These are phyloP conservation scores for Lepidonotus clava DNA, from an alignment of 2,888 invertebrate genomes.

Conservation along the genomic window DNA sequence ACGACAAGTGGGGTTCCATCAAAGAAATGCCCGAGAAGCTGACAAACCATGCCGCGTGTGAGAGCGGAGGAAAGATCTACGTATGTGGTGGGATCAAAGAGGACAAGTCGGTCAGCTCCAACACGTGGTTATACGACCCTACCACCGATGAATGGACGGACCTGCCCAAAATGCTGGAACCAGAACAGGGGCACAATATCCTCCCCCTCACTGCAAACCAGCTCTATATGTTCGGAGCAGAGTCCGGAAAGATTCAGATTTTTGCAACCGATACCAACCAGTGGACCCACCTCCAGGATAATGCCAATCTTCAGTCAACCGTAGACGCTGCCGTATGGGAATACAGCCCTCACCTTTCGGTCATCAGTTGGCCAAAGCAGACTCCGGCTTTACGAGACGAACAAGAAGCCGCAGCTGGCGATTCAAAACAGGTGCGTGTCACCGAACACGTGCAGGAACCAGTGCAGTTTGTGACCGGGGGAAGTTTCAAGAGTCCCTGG, in stretches of 20 bases:
- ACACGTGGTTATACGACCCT: constrained; percentile 15
- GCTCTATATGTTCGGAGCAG: background rate
- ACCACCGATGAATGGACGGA: constrained; percentile 3
- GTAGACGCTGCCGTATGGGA: background rate
- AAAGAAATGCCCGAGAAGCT: background rate
- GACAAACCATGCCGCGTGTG: constrained; percentile 27
- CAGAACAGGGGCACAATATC: constrained; percentile 22
- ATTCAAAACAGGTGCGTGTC: background rate
- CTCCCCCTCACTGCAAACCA: background rate
- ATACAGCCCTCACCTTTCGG: background rate
- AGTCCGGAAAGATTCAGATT: constrained; percentile 27
- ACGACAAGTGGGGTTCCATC: background rate
- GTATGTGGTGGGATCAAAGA: background rate
- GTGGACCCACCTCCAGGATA: constrained; percentile 2
- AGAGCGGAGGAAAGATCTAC: constrained; percentile 1
- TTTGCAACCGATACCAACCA: constrained; percentile 47
- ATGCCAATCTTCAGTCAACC: background rate
- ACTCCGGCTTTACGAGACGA: background rate
- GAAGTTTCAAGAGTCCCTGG: constrained; percentile 26
- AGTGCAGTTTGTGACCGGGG: background rate
- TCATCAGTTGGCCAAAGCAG: background rate
- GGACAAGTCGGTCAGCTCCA: background rate
- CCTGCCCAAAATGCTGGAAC: background rate
- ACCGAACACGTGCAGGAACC: background rate
- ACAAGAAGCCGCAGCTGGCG: background rate